These are phyloP conservation scores for Coryphaenoides rupestris DNA, from an alignment of 2,113 vertebrate genomes.

Conservation along the genomic window DNA sequence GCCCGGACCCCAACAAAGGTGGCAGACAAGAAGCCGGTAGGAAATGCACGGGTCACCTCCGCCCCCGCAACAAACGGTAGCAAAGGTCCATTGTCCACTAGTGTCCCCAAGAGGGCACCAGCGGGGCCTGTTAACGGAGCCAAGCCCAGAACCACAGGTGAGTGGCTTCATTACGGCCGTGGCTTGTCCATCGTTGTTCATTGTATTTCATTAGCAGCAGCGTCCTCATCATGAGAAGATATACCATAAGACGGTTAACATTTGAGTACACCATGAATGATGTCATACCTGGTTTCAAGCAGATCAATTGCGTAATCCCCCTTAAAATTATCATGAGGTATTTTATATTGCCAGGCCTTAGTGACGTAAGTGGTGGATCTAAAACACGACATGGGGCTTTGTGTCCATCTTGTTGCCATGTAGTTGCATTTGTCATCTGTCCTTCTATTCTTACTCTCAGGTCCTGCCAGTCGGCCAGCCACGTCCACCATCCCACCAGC, in stretches of 20 bases:
- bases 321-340: too few relatives aligned
- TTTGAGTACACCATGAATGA: too few relatives aligned
- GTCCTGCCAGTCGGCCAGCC: conserved; percentile 36
- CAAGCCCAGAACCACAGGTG: conserved; percentile 62
- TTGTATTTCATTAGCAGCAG: too few relatives aligned
- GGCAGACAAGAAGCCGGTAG: conserved; percentile 56
- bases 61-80: conserved; percentile 39
- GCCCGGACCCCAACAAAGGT: conserved; percentile 42
- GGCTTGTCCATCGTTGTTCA: too few relatives aligned
- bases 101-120: conserved; percentile 34
- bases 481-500: conserved; percentile 45
- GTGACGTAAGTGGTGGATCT: too few relatives aligned
- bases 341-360: too few relatives aligned
- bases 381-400: too few relatives aligned
- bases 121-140: conserved; percentile 31
- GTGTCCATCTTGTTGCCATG: too few relatives aligned
- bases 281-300: too few relatives aligned
- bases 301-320: too few relatives aligned
- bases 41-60: conserved; percentile 30
- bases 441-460: conserved; percentile 8
- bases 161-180: background rate
- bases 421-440: background rate
- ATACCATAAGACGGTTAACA: too few relatives aligned
- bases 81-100: conserved; percentile 31
- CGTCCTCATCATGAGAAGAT: too few relatives aligned